Percentiles rank a stretch among this genome's conserved stretches.
Evolutionary conservation across 2,888 invertebrate genomes (phyloP).

Genomic region (Agonum fuliginosum): DNA sequence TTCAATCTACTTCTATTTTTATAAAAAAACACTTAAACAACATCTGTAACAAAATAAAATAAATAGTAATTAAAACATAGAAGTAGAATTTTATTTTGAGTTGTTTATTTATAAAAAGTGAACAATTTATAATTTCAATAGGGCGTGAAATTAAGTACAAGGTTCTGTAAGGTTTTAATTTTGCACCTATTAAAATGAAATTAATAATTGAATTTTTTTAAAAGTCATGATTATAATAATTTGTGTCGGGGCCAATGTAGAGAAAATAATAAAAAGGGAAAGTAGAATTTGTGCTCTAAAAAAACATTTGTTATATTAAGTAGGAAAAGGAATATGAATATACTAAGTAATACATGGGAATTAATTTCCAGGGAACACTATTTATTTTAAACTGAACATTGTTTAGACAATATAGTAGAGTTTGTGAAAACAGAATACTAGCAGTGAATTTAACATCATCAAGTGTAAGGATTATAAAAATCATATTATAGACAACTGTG

Average conservation of each 20-base stretch:
- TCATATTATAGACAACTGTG: conserved; percentile 47
- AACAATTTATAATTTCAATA: no score
- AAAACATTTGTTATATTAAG: not conserved
- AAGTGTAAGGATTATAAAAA: conserved; percentile 57
- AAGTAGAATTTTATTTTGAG: no score
- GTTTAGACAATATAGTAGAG: conserved; percentile 59
- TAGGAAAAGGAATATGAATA: not conserved
- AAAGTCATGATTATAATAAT: not conserved
- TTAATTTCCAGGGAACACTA: conserved; percentile 71
- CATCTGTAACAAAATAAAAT: no score
- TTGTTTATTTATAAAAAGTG: no score
- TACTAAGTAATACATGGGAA: not conserved
- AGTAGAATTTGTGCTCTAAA: no score
- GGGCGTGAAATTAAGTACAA: not conserved
- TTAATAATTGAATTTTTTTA: not conserved
- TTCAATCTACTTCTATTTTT: no score
- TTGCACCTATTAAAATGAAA: not conserved
- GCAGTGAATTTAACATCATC: conserved; percentile 59
- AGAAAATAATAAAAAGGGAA: not conserved
- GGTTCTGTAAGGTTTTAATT: not conserved
- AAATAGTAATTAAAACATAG: no score
- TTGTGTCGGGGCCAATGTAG: not conserved
- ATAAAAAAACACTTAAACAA: no score
- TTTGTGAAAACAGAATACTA: conserved; percentile 60
- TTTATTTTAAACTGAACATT: conserved; percentile 72